A percentile compares a stretch with the other conserved stretches of the same genome.
These are phyloP conservation scores for Meandrusa payeni DNA, from an alignment of 2,888 invertebrate genomes.

Conservation along the genomic window DNA sequence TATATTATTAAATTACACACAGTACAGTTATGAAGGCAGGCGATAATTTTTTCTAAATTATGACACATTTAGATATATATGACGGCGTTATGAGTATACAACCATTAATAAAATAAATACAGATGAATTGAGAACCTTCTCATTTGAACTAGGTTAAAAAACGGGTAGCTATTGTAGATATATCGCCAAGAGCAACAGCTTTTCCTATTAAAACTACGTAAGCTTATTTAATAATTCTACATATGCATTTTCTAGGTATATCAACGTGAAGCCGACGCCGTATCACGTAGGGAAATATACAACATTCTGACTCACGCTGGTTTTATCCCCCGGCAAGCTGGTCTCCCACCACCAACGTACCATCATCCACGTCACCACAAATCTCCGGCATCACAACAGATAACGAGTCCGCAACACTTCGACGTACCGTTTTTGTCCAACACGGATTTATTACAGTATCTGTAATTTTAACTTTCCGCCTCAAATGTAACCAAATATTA, in stretches of 20 bases:
- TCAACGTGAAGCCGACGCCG: slow-evolving; percentile 81
- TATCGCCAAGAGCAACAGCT: no score
- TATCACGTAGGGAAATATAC: slow-evolving; percentile 83
- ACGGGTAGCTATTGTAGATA: no score
- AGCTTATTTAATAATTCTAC: no score
- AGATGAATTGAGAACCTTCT: no score
- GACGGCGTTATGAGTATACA: no score
- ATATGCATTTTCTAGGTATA: slow-evolving; percentile 62
- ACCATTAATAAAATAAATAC: no score
- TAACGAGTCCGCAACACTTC: slow-evolving; percentile 32
- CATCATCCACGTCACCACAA: slow-evolving; percentile 25
- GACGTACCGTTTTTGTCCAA: slow-evolving; percentile 39
- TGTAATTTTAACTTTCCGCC: slow-evolving; percentile 33
- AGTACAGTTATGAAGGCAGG: no score
- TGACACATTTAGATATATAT: no score
- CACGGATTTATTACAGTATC: slow-evolving; percentile 58
- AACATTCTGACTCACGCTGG: slow-evolving; percentile 84
- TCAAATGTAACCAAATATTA: slow-evolving; percentile 9
- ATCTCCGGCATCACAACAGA: slow-evolving; percentile 23
- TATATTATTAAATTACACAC: no score
- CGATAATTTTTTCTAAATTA: no score
- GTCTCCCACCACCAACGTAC: slow-evolving; percentile 29
- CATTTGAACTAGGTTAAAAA: no score
- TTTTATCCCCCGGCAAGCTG: slow-evolving; percentile 62
- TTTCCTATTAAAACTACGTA: no score